phyloP scores from a whole-genome alignment of 1,140 invertebrate genomes.

The Cydia pomonella region DNA sequence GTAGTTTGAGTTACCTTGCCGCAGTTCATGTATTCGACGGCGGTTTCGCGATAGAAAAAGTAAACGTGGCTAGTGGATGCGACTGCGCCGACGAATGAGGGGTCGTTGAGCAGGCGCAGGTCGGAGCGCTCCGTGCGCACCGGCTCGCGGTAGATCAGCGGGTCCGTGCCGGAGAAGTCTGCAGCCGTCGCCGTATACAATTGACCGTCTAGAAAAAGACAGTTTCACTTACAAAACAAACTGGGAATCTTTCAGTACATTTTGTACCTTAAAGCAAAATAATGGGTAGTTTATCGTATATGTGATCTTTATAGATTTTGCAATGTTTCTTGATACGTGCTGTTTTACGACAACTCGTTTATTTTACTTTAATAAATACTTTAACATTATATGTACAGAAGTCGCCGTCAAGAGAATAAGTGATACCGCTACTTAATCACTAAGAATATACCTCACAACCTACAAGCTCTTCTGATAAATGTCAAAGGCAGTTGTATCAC shows the following conservation, averaged over 20 bases:
- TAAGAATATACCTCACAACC: too few relatives aligned
- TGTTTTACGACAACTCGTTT: background rate
- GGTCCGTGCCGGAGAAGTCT: slow-evolving; percentile 95
- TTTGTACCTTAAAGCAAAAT: too few relatives aligned
- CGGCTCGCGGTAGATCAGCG: slow-evolving; percentile 91
- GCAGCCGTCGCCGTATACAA: slow-evolving; percentile 97
- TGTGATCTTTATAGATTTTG: background rate
- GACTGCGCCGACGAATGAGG: slow-evolving; percentile 95
- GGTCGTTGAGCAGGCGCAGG: slow-evolving; percentile 82
- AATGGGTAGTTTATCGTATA: too few relatives aligned
- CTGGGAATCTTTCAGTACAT: too few relatives aligned
- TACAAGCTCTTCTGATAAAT: too few relatives aligned
- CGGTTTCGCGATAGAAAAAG: slow-evolving; percentile 98
- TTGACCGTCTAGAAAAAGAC: slow-evolving; percentile 86
- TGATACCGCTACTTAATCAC: too few relatives aligned
- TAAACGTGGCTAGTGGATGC: slow-evolving; percentile 96
- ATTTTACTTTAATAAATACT: too few relatives aligned
- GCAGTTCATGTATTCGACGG: slow-evolving; percentile 97
- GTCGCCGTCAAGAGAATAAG: background rate
- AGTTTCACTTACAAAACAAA: too few relatives aligned
- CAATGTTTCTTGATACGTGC: background rate
- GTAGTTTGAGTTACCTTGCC: slow-evolving; percentile 86
- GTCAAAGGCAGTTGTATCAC: background rate
- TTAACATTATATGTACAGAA: too few relatives aligned
- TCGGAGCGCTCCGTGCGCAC: slow-evolving; percentile 89